Conservation (phyloP, 2,113 vertebrate genomes). For the Syrrhaptes paradoxus region DNA sequence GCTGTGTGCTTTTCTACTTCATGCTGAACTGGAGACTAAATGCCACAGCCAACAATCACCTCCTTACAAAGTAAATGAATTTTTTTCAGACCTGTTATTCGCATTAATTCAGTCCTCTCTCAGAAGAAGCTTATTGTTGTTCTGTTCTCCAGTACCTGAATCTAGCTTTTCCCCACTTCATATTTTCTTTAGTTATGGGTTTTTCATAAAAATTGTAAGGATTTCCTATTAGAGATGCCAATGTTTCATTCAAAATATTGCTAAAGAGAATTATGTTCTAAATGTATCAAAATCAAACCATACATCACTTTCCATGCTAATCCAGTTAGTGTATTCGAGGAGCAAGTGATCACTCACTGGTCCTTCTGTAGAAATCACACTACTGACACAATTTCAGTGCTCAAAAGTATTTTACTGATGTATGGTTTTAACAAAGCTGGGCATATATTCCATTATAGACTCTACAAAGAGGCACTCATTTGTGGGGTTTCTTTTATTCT, state of each 20-base stretch:
- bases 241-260: conserved; percentile 27
- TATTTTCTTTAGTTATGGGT: neutral
- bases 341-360: conserved; percentile 34
- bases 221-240: neutral
- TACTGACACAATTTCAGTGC: conserved; percentile 9
- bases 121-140: neutral
- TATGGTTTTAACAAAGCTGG: conserved; percentile 4
- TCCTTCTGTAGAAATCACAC: neutral
- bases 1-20: neutral
- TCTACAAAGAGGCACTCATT: neutral
- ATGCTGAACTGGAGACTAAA: neutral
- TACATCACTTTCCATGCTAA: conserved; percentile 3
- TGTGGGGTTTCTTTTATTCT: neutral
- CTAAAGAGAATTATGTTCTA: neutral
- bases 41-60: neutral
- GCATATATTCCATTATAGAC: conserved; percentile 2
- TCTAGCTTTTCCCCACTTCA: neutral
- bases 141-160: neutral
- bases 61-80: neutral
- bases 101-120: neutral
- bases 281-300: neutral
- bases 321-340: conserved; percentile 2
- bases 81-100: neutral
- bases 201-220: neutral
- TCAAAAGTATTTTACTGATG: conserved; percentile 39